Percentiles rank a stretch among this genome's conserved stretches.
These are phyloP conservation scores for Trinectes maculatus DNA, from an alignment of 2,113 vertebrate species.

Conservation along the genomic window DNA sequence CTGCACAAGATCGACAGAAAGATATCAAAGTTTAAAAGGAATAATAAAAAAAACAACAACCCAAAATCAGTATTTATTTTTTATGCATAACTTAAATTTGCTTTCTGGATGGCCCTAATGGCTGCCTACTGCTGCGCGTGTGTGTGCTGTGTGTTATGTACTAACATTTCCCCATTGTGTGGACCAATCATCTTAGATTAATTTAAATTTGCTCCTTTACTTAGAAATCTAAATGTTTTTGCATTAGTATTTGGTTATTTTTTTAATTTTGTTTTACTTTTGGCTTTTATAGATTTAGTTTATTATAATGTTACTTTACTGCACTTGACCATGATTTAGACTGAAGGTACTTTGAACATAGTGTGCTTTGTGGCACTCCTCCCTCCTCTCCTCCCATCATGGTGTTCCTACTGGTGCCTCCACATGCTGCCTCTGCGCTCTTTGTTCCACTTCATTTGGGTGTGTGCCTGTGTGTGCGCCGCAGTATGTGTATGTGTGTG, in stretches of 20 bases:
- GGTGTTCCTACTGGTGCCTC: conserved; percentile 56
- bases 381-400: conserved; percentile 40
- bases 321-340: background rate
- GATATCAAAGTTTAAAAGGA: too few relatives aligned
- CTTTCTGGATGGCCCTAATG: too few relatives aligned
- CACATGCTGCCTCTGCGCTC: conserved; percentile 61
- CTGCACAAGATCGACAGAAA: too few relatives aligned
- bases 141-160: too few relatives aligned
- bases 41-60: too few relatives aligned
- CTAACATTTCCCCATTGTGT: too few relatives aligned
- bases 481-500: background rate
- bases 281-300: background rate
- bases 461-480: conserved; percentile 45
- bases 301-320: background rate
- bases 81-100: too few relatives aligned
- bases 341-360: conserved; percentile 31
- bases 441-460: conserved; percentile 73
- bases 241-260: background rate
- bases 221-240: background rate
- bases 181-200: background rate
- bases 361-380: conserved; percentile 20
- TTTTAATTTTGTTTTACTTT: background rate
- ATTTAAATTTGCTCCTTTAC: background rate
- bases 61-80: too few relatives aligned
- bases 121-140: too few relatives aligned